phyloP scores from a whole-genome alignment of 2,888 invertebrate genomes.

The Toxonevra muliebris region DNA sequence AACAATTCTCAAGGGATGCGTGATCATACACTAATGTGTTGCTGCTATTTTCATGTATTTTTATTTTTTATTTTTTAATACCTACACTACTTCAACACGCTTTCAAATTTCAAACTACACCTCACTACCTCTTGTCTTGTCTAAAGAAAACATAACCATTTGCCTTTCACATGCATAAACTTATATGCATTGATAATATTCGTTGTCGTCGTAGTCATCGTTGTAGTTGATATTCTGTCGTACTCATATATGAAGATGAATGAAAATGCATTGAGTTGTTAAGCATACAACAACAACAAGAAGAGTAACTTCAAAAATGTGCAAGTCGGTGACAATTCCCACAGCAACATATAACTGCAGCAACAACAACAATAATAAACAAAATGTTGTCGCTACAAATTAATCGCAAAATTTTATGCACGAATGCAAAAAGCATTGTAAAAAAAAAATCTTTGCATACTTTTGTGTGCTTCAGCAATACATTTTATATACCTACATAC shows the following conservation, averaged over 20 bases:
- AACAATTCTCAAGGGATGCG: neutral
- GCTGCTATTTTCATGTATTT: neutral
- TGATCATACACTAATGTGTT: neutral
- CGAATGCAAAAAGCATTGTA: constrained; percentile 8
- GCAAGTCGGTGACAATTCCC: constrained; percentile 6
- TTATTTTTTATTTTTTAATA: too few relatives aligned
- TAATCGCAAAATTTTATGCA: constrained; percentile 32
- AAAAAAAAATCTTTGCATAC: constrained; percentile 28
- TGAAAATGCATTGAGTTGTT: constrained; percentile 6
- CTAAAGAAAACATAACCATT: too few relatives aligned
- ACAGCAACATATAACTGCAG: neutral
- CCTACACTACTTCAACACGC: too few relatives aligned
- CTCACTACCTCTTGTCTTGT: too few relatives aligned
- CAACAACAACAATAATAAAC: constrained; percentile 22
- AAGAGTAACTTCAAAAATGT: neutral
- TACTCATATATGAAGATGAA: neutral
- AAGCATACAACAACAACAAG: neutral
- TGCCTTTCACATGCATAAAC: too few relatives aligned
- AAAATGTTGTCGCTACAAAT: constrained; percentile 27
- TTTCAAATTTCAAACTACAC: too few relatives aligned
- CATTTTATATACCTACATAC: neutral
- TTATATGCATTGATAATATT: too few relatives aligned
- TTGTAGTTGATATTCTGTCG: too few relatives aligned
- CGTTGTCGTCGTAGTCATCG: too few relatives aligned
- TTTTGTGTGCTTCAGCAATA: constrained; percentile 11